Evolutionary conservation across 2,113 vertebrate species (phyloP).

Genomic region (Eubucco bourcierii): DNA sequence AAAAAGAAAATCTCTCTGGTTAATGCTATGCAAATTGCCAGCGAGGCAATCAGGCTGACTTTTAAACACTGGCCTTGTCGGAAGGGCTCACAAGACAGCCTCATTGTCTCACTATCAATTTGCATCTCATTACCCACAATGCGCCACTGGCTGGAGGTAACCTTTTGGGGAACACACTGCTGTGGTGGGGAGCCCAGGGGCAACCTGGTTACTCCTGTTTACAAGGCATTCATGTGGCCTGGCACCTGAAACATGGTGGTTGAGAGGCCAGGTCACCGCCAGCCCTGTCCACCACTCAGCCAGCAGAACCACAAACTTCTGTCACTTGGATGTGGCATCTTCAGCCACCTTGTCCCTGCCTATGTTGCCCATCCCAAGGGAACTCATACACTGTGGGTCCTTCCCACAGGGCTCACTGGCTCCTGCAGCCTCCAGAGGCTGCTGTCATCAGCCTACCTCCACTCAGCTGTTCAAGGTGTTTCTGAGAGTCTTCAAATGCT

Average conservation of each 20-base stretch:
- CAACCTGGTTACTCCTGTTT: background rate
- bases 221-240: background rate
- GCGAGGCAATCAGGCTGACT: conserved; percentile 82
- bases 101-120: conserved; percentile 82
- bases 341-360: background rate
- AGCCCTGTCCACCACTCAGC: background rate
- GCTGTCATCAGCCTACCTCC: background rate
- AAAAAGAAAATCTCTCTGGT: conserved; percentile 73
- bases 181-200: background rate
- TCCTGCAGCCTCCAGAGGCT: background rate
- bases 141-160: conserved; percentile 54
- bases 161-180: background rate
- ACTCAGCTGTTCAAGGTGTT: accelerated
- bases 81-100: conserved; percentile 72
- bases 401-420: accelerated
- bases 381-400: accelerated
- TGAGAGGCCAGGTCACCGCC: background rate
- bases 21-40: conserved; percentile 85
- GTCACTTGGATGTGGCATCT: background rate
- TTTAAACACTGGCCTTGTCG: conserved; percentile 73
- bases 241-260: accelerated
- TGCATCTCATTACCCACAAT: conserved; percentile 84
- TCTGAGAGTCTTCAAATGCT: background rate
- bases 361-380: accelerated
- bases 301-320: background rate